Evolutionary conservation across 2,797 vertebrate species (phyloP), one percentile per base, ranked within the genome.

Genomic region (Arnoldichthys spilopterus): DNA sequence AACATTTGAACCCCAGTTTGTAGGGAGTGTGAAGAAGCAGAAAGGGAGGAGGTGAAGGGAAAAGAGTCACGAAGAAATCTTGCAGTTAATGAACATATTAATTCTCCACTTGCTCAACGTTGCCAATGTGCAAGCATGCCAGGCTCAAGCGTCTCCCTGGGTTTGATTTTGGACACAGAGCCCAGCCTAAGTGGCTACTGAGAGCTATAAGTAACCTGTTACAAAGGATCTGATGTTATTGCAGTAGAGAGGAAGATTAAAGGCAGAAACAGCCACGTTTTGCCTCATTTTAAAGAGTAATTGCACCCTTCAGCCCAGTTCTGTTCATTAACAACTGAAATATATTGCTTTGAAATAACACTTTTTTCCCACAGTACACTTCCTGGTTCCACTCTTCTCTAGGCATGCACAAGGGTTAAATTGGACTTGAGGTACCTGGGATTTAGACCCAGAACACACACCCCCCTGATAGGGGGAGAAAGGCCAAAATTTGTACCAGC

Each of bases 1-100:
- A 78, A 79, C 49, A 71, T 37, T n/a, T 59, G 49, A 76, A 74
- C 4, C 4, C 2, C 45, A 16, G 43, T 67, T 77, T 82, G 47
- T 28, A 56, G 51, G 49, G 8, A 32, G 76, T 43, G 51, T 9
- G 28, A 58, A 59, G 28, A 20, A 15, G 32, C 12, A 20, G 40
- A n/a, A 5, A 6, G 8, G 20, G 4, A 40, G 62, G 62, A n/a
- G 34, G 61, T 8, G 61, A 40, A 24, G 22, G 18, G 7, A 45
- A 9, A 20, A 9, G 66, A 49, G 18, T 30, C 24, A 28, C 1
- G 15, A 28, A 51, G 18, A 67, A 67, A 13, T 15, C 64, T 67
- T 45, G 24, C 8, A 24, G 6, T 26, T 45, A 22, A 69, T 62
- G 59, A 62, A 69, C 24, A 49, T 12, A 15, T 77, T 61, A 24